These are phyloP conservation scores for Listronotus oregonensis DNA, from an alignment of 1,140 invertebrate species.

Conservation along the genomic window DNA sequence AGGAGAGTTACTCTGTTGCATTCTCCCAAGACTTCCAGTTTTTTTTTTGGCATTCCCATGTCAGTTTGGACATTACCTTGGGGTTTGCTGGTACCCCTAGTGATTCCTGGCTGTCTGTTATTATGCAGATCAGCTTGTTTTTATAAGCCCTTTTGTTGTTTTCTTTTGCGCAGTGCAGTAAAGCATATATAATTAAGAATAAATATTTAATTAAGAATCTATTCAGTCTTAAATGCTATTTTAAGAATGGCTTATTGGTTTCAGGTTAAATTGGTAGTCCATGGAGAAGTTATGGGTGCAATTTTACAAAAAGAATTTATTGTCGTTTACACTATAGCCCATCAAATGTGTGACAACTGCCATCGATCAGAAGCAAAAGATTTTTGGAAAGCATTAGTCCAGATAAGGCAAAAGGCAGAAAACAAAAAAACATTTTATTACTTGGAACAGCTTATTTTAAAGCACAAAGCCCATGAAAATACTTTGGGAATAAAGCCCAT, in stretches of 20 bases:
- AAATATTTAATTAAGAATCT: too few species aligned
- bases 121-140: too few species aligned
- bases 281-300: conserved; percentile 88
- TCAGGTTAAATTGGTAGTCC: conserved; percentile 93
- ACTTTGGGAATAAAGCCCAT: conserved; percentile 93
- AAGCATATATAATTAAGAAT: too few species aligned
- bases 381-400: conserved; percentile 92
- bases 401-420: conserved; percentile 83
- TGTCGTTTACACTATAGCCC: conserved; percentile 89
- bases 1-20: too few species aligned
- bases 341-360: conserved; percentile 98
- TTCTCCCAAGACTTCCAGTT: too few species aligned
- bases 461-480: conserved; percentile 90
- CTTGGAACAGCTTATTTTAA: conserved; percentile 95
- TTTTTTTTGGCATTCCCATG: too few species aligned
- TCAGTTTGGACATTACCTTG: too few species aligned
- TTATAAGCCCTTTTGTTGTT: too few species aligned
- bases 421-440: conserved; percentile 99
- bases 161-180: too few species aligned
- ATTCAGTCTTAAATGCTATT: too few species aligned
- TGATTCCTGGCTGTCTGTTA: too few species aligned
- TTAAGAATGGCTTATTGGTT: conserved; percentile 16
- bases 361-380: conserved; percentile 96
- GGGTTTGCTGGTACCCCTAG: too few species aligned
- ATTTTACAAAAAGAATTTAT: conserved; percentile 90